phyloP scores from a whole-genome alignment of 2,888 invertebrate genomes.

The Tanypteryx hageni region DNA sequence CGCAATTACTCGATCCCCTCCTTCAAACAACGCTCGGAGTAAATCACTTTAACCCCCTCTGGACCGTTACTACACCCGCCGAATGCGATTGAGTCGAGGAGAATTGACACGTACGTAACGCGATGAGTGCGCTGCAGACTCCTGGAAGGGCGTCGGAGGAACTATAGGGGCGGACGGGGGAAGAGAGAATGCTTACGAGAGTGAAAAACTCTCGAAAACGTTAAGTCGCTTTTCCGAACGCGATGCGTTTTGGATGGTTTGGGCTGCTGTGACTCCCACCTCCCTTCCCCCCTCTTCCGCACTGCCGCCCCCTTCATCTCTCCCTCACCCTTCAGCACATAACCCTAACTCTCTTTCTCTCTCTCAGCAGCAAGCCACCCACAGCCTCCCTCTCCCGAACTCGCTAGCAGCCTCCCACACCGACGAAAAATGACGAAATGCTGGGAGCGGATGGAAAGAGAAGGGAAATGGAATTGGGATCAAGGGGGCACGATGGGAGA shows the following conservation, averaged over 20 bases:
- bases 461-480: conserved; percentile 30
- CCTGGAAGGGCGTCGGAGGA: too few relatives aligned
- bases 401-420: not conserved
- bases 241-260: not conserved
- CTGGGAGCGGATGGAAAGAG: not conserved
- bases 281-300: not conserved
- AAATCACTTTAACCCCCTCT: not conserved
- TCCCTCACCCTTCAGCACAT: not conserved
- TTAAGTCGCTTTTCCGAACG: not conserved
- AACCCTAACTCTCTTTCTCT: not conserved
- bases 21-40: not conserved
- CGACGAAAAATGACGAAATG: conserved; percentile 24
- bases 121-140: too few relatives aligned
- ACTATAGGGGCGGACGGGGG: too few relatives aligned
- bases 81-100: not conserved
- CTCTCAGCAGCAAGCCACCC: not conserved
- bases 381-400: not conserved
- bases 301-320: not conserved
- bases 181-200: not conserved
- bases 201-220: not conserved
- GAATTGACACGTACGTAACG: too few relatives aligned
- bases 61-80: not conserved
- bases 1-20: not conserved
- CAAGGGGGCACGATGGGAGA: conserved; percentile 16
- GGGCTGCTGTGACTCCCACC: not conserved